These are phyloP conservation scores for Nothoprocta perdicaria DNA, from an alignment of 2,113 vertebrate species.

Conservation along the genomic window DNA sequence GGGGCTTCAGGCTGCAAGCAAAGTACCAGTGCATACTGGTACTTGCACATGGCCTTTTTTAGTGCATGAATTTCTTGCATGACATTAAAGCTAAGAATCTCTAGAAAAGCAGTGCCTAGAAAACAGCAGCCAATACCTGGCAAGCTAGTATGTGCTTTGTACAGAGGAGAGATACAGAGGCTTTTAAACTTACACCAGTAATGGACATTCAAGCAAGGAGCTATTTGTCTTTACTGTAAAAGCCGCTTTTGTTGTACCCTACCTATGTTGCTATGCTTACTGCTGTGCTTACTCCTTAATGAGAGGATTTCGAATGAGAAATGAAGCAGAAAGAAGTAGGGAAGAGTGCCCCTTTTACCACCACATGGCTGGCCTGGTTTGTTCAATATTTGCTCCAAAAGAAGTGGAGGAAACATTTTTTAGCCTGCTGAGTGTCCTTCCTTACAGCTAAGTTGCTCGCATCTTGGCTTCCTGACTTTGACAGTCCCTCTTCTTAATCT, in stretches of 20 bases:
- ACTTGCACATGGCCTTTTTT: not conserved
- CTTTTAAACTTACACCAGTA: not conserved
- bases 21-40: not conserved
- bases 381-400: not conserved
- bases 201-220: not conserved
- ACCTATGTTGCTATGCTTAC: not conserved
- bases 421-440: not conserved
- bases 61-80: not conserved
- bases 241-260: not conserved
- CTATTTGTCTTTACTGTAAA: not conserved
- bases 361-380: not conserved
- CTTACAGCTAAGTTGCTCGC: not conserved
- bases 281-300: not conserved
- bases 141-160: not conserved
- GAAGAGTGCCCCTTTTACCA: not conserved
- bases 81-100: not conserved
- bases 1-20: not conserved
- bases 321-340: not conserved
- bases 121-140: not conserved
- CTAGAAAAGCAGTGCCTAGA: not conserved
- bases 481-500: not conserved
- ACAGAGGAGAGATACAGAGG: not conserved
- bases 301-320: fast-evolving
- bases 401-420: not conserved
- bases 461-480: not conserved